Evolutionary conservation across 2,113 vertebrate species (phyloP), one percentile per base, ranked within the genome.

Genomic region (Anoplopoma fimbria): DNA sequence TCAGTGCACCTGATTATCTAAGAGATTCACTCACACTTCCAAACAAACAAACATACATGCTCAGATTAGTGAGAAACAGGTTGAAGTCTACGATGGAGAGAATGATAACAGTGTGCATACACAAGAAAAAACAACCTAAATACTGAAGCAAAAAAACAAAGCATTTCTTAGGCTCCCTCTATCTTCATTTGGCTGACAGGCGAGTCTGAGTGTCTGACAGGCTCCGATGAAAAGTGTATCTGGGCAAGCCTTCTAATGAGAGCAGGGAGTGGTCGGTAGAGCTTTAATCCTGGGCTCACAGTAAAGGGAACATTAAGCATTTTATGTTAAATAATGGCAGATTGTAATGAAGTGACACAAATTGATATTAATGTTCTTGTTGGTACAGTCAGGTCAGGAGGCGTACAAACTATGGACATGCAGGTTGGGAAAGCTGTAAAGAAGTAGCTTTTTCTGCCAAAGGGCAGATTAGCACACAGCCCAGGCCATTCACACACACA

Each of bases 101-200:
- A 84, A 60, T 53, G 15, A 31, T 51, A 80, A n/a, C 70, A 51
- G 23, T 27, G 29, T 69, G 34, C 53, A 40, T 33, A 62, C 6
- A 6, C 17, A 36, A 83, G 47, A 75, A 84, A 75, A 84, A 88
- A 29, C 69, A 82, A 72, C 58, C 13, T 29, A 89, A 88, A 87
- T 51, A 69, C 67, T 83, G 53, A 82, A 25, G 49, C 68, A 75
- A 65, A 85, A 87, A 60, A 85, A 79, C 77, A 82, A 86, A 85
- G 55, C 55, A 68, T 77, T 82, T 88, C 77, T 76, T 0, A 65
- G 73, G 57, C 69, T 80, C 73, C 81, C 58, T 94, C 88, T 68
- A 61, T 95, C 93, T 94, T 93, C 83, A 91, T 94, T 91, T 90
- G 67, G 64, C 79, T 87, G 90, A 93, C 90, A 93, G 88, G 90